Percentiles rank a stretch among this genome's conserved stretches.
phyloP scores from a whole-genome alignment of 2,797 vertebrate genomes.

The Malurus leucopterus region DNA sequence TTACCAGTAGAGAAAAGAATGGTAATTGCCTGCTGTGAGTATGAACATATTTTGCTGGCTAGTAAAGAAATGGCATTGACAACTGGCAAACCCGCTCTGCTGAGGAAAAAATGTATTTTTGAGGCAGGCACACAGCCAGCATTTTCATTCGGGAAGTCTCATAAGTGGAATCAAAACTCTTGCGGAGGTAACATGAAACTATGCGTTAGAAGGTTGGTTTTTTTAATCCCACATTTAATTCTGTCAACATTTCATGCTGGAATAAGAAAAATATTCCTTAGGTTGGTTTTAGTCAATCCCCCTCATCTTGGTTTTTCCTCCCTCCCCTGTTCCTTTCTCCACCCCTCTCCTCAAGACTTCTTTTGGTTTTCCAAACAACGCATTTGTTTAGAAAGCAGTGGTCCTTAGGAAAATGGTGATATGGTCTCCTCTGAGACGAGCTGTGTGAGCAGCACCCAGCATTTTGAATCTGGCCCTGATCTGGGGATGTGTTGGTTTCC shows the following conservation, averaged over 20 bases:
- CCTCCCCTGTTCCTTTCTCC: neutral
- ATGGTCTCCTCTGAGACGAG: fast-evolving
- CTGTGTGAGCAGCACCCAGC: neutral
- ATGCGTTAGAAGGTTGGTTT: slow-evolving; percentile 37
- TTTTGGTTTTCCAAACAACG: neutral
- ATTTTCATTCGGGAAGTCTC: slow-evolving; percentile 55
- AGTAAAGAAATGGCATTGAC: slow-evolving; percentile 46
- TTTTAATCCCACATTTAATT: slow-evolving; percentile 65
- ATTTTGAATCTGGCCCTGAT: neutral
- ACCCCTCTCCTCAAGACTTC: neutral
- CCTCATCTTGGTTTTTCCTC: neutral
- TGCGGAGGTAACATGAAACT: slow-evolving; percentile 62
- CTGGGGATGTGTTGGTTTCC: neutral
- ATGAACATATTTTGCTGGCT: slow-evolving; percentile 45
- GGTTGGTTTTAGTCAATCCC: slow-evolving; percentile 27
- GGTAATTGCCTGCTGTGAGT: slow-evolving; percentile 45
- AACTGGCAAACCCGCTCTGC: slow-evolving; percentile 49
- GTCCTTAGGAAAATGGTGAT: neutral
- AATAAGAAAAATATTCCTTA: slow-evolving; percentile 61
- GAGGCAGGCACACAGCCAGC: slow-evolving; percentile 49
- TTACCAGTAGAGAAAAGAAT: slow-evolving; percentile 56
- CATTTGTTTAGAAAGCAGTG: neutral
- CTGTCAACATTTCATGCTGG: slow-evolving; percentile 61
- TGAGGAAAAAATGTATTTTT: slow-evolving; percentile 48
- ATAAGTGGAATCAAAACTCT: slow-evolving; percentile 65